Percentiles rank a stretch among this genome's conserved stretches.
phyloP scores from a whole-genome alignment of 2,113 vertebrate genomes.

The Sarotherodon lohbergeri region DNA sequence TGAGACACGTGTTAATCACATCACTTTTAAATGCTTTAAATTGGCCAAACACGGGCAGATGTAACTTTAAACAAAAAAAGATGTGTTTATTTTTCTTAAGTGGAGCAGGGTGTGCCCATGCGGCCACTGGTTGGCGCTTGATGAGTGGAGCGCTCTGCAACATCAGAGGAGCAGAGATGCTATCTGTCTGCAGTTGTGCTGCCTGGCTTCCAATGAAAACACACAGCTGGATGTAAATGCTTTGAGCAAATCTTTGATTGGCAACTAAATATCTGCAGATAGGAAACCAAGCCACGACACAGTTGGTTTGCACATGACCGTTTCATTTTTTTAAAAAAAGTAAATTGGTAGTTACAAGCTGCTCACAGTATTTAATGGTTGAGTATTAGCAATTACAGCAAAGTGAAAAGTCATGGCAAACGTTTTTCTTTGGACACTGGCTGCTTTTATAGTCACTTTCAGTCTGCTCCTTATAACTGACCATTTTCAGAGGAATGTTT shows the following conservation, averaged over 20 bases:
- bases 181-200: constrained; percentile 18
- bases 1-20: background rate
- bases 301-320: background rate
- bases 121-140: constrained; percentile 13
- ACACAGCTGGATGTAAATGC: constrained; percentile 16
- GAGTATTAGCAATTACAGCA: background rate
- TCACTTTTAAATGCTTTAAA: background rate
- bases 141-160: constrained; percentile 17
- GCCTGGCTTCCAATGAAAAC: constrained; percentile 51
- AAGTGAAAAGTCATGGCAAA: background rate
- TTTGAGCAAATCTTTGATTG: constrained; percentile 6
- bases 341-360: background rate
- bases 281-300: background rate
- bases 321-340: background rate
- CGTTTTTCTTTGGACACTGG: background rate
- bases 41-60: background rate
- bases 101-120: background rate
- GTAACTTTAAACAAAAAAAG: background rate
- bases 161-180: constrained; percentile 40
- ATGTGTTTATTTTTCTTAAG: constrained; percentile 34
- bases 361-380: background rate
- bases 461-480: background rate
- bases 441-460: background rate
- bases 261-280: background rate
- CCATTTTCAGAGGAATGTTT: background rate